Percentiles rank a stretch among this genome's conserved stretches.
Evolutionary conservation across 2,888 invertebrate genomes (phyloP).

Genomic region (Agrilus biguttatus): DNA sequence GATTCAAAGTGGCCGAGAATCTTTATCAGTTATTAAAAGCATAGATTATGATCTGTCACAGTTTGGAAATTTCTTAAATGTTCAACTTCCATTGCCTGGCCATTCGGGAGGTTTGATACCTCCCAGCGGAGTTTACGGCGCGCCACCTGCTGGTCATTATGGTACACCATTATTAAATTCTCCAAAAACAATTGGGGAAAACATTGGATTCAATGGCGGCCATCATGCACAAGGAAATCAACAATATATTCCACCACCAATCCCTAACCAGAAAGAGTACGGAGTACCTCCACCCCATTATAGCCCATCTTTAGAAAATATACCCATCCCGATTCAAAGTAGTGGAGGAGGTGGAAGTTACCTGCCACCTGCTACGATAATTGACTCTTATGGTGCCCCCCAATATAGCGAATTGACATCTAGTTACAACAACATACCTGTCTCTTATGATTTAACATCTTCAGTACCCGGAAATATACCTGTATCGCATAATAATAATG

Average conservation of each 20-base stretch:
- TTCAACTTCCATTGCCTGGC: slow-evolving; percentile 12
- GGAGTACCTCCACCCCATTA: too few relatives aligned
- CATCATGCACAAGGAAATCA: background rate
- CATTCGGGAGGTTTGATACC: slow-evolving; percentile 35
- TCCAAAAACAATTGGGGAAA: slow-evolving; percentile 40
- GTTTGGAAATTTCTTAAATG: background rate
- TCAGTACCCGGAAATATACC: too few relatives aligned
- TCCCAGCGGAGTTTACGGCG: slow-evolving; percentile 46
- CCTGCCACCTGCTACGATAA: background rate
- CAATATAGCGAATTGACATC: too few relatives aligned
- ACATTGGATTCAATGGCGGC: slow-evolving; percentile 45
- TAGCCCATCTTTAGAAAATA: too few relatives aligned
- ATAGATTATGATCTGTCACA: slow-evolving; percentile 27
- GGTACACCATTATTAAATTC: slow-evolving; percentile 25
- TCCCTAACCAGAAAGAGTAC: too few relatives aligned
- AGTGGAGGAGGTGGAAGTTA: too few relatives aligned
- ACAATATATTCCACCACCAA: background rate
- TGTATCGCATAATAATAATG: slow-evolving; percentile 4
- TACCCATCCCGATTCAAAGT: too few relatives aligned
- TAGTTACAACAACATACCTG: too few relatives aligned
- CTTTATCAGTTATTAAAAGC: slow-evolving; percentile 29
- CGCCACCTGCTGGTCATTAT: slow-evolving; percentile 38
- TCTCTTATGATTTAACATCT: too few relatives aligned
- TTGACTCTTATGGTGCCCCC: slow-evolving; percentile 14
- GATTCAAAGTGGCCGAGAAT: slow-evolving; percentile 7